phyloP scores from a whole-genome alignment of 2,888 invertebrate genomes.

The Chaitophorus viminalis region DNA sequence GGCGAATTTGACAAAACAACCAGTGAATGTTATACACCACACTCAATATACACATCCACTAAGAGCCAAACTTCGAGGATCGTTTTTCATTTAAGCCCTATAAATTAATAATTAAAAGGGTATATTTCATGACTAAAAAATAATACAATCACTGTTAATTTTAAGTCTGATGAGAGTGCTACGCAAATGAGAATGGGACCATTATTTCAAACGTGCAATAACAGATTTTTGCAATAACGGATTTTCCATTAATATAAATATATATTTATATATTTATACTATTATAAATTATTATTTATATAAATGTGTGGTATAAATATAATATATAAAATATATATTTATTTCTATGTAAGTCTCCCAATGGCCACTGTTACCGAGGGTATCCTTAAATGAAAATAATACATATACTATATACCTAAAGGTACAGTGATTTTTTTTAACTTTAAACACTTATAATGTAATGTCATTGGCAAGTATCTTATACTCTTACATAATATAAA shows the following conservation, averaged over 20 bases:
- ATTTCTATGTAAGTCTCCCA: no score
- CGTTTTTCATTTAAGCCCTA: conserved; percentile 61
- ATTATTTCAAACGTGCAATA: conserved; percentile 56
- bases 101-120: conserved; percentile 32
- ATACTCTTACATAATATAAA: no score
- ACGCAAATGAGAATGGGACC: conserved; percentile 58
- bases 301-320: no score
- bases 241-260: conserved; percentile 24
- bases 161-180: conserved; percentile 59
- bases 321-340: no score
- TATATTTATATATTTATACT: neutral
- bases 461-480: no score
- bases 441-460: no score
- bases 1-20: conserved; percentile 72
- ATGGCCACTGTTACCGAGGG: no score
- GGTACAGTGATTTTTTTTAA: no score
- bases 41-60: conserved; percentile 60
- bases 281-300: neutral
- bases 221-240: conserved; percentile 35
- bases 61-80: conserved; percentile 62
- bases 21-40: conserved; percentile 68
- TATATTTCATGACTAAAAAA: conserved; percentile 43
- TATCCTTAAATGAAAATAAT: no score
- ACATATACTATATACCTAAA: no score
- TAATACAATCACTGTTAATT: conserved; percentile 58